A percentile compares a stretch with the other conserved stretches of the same genome.
phyloP scores from a whole-genome alignment of 2,797 vertebrate genomes.

The Lithobates sylvaticus region DNA sequence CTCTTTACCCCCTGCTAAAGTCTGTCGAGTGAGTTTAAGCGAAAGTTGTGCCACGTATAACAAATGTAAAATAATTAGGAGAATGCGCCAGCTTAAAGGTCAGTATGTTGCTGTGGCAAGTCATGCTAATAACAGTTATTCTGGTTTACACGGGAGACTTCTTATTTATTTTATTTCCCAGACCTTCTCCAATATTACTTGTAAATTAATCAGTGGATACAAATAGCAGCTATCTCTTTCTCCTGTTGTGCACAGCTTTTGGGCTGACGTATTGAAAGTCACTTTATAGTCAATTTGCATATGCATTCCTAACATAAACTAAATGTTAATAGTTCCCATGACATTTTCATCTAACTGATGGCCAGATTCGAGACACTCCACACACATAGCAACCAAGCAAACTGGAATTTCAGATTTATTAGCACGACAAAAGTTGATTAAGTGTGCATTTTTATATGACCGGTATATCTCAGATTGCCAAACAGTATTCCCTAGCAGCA shows the following conservation, averaged over 20 bases:
- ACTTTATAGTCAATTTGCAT: slow-evolving; percentile 42
- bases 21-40: slow-evolving; percentile 4
- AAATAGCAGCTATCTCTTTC: slow-evolving; percentile 41
- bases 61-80: slow-evolving; percentile 14
- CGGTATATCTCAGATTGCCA: slow-evolving; percentile 39
- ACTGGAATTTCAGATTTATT: slow-evolving; percentile 57
- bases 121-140: slow-evolving; percentile 28
- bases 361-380: slow-evolving; percentile 42
- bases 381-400: slow-evolving; percentile 51
- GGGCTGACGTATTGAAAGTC: slow-evolving; percentile 22
- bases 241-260: slow-evolving; percentile 44
- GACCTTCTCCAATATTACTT: background rate
- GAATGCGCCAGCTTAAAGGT: slow-evolving; percentile 14
- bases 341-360: slow-evolving; percentile 60
- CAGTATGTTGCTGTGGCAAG: slow-evolving; percentile 1
- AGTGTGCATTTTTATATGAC: slow-evolving; percentile 50
- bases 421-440: slow-evolving; percentile 57
- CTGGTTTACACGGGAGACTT: slow-evolving; percentile 11
- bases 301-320: slow-evolving; percentile 63
- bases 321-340: slow-evolving; percentile 59
- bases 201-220: slow-evolving; percentile 43
- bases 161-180: slow-evolving; percentile 21
- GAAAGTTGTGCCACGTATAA: background rate
- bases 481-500: slow-evolving; percentile 56
- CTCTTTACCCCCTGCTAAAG: slow-evolving; percentile 60